A percentile compares a stretch with the other conserved stretches of the same genome.
Conservation (phyloP, 2,888 invertebrate genomes). For the Sussaba pulchella region DNA sequence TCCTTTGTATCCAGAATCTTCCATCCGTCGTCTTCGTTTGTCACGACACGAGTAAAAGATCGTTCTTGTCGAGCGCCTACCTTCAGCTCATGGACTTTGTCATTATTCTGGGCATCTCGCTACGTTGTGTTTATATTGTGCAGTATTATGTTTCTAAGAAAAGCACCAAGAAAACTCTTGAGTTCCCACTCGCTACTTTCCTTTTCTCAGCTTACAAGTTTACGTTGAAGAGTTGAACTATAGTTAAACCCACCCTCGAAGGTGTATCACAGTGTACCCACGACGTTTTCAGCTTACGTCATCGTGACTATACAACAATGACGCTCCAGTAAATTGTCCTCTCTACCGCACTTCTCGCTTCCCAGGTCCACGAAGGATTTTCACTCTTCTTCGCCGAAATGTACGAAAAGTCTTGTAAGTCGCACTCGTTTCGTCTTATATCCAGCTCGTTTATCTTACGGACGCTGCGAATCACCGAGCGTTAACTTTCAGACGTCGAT, state of each 20-base stretch:
- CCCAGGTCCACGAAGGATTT: neutral
- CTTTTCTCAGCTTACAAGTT: conserved; percentile 13
- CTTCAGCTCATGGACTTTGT: conserved; percentile 26
- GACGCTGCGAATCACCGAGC: neutral
- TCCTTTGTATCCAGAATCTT: conserved; percentile 33
- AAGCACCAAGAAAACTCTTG: neutral
- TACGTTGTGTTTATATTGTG: neutral
- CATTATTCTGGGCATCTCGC: conserved; percentile 37
- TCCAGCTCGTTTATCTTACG: conserved; percentile 14
- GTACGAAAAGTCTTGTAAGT: conserved; percentile 3
- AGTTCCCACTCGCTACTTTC: neutral
- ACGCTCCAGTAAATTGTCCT: conserved; percentile 33
- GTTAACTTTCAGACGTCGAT: conserved; percentile 48
- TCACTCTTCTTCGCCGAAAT: neutral
- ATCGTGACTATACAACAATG: conserved; percentile 29
- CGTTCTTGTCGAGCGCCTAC: neutral
- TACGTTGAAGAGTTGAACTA: no score
- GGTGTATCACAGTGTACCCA: neutral
- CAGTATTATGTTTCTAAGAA: conserved; percentile 1
- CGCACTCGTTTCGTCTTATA: conserved; percentile 26
- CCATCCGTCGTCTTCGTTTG: conserved; percentile 32
- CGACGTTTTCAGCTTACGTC: conserved; percentile 32
- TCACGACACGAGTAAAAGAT: neutral
- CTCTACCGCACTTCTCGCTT: neutral
- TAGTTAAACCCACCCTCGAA: conserved; percentile 8